Percentiles rank a stretch among this genome's conserved stretches.
These are phyloP conservation scores for Melanogrammus aeglefinus DNA, from an alignment of 2,797 vertebrate genomes.

Conservation along the genomic window DNA sequence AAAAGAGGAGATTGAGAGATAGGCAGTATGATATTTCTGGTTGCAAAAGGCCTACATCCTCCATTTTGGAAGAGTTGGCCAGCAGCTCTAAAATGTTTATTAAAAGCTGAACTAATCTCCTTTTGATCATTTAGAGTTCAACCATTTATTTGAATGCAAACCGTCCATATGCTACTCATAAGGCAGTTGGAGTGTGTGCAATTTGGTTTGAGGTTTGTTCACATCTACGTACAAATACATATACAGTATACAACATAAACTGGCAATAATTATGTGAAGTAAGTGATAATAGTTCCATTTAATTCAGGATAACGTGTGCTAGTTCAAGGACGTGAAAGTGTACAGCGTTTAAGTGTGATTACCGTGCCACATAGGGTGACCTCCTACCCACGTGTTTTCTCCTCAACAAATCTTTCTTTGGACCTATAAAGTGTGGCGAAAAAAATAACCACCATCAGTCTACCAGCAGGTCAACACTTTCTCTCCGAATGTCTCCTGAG, in stretches of 20 bases:
- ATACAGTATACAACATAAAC: background rate
- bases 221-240: background rate
- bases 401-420: background rate
- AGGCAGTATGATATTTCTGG: no score
- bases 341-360: no score
- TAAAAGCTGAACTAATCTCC: no score
- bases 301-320: background rate
- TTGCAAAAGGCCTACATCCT: no score
- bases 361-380: no score
- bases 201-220: background rate
- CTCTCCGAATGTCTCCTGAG: background rate
- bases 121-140: no score
- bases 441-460: background rate
- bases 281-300: background rate
- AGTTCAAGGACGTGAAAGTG: background rate
- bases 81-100: no score
- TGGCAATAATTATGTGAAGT: background rate
- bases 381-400: background rate
- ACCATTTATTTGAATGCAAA: no score
- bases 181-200: background rate
- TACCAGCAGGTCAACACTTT: background rate
- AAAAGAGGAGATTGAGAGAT: no score
- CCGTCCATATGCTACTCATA: no score
- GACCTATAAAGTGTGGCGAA: background rate
- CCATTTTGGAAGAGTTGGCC: no score